Percentiles rank a stretch among this genome's conserved stretches.
phyloP scores from a whole-genome alignment of 2,888 invertebrate species.

The Hydriomena furcata region DNA sequence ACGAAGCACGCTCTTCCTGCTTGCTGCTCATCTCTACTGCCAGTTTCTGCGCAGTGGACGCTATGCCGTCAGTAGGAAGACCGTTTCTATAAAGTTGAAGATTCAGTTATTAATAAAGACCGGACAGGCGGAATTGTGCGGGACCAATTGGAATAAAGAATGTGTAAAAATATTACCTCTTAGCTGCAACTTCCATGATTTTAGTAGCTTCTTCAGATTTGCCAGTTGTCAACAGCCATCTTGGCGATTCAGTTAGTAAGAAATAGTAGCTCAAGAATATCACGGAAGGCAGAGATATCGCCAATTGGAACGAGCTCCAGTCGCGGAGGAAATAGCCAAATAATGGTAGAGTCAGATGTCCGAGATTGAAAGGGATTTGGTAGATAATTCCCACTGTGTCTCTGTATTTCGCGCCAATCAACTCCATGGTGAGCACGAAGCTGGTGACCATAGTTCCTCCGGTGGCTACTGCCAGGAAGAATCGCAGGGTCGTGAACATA shows the following conservation, averaged over 20 bases:
- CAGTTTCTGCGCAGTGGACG: slow-evolving; percentile 65
- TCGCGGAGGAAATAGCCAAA: slow-evolving; percentile 86
- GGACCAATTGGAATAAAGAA: not conserved
- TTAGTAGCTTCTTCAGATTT: slow-evolving; percentile 85
- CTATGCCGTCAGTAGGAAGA: slow-evolving; percentile 77
- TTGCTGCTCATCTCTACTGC: slow-evolving; percentile 58
- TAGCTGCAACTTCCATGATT: slow-evolving; percentile 87
- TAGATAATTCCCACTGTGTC: slow-evolving; percentile 88
- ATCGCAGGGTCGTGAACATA: slow-evolving; percentile 87
- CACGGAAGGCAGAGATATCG: slow-evolving; percentile 85
- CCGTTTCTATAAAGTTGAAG: slow-evolving; percentile 64
- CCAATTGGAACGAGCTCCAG: slow-evolving; percentile 87
- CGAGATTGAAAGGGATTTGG: slow-evolving; percentile 88
- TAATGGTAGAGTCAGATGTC: slow-evolving; percentile 85
- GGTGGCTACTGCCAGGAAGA: slow-evolving; percentile 89
- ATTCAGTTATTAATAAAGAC: not conserved
- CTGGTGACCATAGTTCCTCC: slow-evolving; percentile 93
- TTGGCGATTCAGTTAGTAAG: slow-evolving; percentile 91
- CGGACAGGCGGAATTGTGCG: too few species aligned
- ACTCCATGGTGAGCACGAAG: slow-evolving; percentile 87
- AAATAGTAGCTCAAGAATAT: slow-evolving; percentile 88
- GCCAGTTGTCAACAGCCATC: slow-evolving; percentile 91
- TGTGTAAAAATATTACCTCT: slow-evolving; percentile 48
- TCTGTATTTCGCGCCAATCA: slow-evolving; percentile 84
- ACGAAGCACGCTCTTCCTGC: slow-evolving; percentile 73